phyloP scores from a whole-genome alignment of 2,888 invertebrate species.

The Dasypolia templi region DNA sequence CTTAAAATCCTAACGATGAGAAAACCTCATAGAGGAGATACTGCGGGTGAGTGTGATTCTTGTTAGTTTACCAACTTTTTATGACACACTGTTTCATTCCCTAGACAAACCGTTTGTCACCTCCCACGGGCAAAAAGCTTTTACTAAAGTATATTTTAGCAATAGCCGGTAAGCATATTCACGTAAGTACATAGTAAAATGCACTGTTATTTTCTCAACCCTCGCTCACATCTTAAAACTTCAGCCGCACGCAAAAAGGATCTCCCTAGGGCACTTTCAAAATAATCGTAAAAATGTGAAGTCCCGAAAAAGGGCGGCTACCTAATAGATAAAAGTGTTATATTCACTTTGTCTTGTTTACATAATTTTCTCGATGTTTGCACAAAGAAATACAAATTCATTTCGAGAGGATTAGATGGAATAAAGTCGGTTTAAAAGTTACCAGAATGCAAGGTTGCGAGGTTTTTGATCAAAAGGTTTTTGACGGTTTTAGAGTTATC shows the following conservation, averaged over 20 bases:
- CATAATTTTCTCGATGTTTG: constrained; percentile 63
- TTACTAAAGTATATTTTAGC: constrained; percentile 28
- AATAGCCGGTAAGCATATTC: constrained; percentile 30
- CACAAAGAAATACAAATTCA: constrained; percentile 43
- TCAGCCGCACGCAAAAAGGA: constrained; percentile 63
- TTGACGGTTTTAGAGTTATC: constrained; percentile 26
- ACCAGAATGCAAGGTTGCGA: constrained; percentile 25
- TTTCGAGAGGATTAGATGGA: constrained; percentile 30
- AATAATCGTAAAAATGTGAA: constrained; percentile 82
- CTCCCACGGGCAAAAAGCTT: constrained; percentile 20
- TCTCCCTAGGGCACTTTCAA: constrained; percentile 72
- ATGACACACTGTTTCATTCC: constrained; percentile 15
- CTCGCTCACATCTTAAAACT: constrained; percentile 61
- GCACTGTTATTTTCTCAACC: constrained; percentile 28
- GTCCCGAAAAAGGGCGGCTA: constrained; percentile 70
- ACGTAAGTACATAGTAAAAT: constrained; percentile 34
- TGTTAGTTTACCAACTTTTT: constrained; percentile 16
- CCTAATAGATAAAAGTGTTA: constrained; percentile 70
- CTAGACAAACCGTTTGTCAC: constrained; percentile 26
- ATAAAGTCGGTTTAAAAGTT: constrained; percentile 48
- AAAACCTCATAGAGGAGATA: neutral
- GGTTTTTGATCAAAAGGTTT: constrained; percentile 46
- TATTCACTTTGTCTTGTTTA: constrained; percentile 69
- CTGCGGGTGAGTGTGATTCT: neutral
- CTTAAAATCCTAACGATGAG: neutral